Conservation (phyloP, 2,113 vertebrate species). For the Macheiramphus alcinus region DNA sequence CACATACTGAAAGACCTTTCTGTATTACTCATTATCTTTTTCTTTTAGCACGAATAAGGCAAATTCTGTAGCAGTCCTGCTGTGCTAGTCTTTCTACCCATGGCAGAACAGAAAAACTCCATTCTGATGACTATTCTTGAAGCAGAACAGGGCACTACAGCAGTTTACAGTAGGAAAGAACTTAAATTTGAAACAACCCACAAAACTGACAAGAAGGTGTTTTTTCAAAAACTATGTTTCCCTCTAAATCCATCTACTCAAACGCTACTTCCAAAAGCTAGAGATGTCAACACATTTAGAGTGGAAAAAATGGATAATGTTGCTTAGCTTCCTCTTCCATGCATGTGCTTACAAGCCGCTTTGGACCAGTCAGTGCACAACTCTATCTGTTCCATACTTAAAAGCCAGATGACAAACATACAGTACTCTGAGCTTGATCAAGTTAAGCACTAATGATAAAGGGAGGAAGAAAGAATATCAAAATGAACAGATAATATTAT, state of each 20-base stretch:
- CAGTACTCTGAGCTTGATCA: not conserved
- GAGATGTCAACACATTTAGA: not conserved
- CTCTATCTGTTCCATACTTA: not conserved
- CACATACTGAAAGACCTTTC: not conserved
- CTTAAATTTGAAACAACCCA: slow-evolving; percentile 33
- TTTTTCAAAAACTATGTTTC: slow-evolving; percentile 14
- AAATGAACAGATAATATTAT: not conserved
- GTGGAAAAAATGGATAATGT: not conserved
- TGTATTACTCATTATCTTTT: not conserved
- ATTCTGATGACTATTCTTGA: not conserved
- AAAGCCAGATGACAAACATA: not conserved
- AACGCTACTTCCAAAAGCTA: not conserved
- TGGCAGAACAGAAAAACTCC: not conserved
- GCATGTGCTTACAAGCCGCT: not conserved
- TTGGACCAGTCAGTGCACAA: not conserved
- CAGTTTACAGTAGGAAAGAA: slow-evolving; percentile 16
- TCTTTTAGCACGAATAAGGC: not conserved
- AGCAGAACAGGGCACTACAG: not conserved
- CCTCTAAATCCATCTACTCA: slow-evolving; percentile 8
- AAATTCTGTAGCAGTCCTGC: not conserved
- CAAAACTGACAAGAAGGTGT: slow-evolving; percentile 15
- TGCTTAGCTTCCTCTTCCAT: slow-evolving; percentile 1
- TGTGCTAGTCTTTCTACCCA: not conserved
- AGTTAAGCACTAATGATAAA: not conserved
- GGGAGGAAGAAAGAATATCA: not conserved